Percentiles rank a stretch among this genome's conserved stretches.
phyloP scores from a whole-genome alignment of 2,113 vertebrate genomes.

The Gobius niger region DNA sequence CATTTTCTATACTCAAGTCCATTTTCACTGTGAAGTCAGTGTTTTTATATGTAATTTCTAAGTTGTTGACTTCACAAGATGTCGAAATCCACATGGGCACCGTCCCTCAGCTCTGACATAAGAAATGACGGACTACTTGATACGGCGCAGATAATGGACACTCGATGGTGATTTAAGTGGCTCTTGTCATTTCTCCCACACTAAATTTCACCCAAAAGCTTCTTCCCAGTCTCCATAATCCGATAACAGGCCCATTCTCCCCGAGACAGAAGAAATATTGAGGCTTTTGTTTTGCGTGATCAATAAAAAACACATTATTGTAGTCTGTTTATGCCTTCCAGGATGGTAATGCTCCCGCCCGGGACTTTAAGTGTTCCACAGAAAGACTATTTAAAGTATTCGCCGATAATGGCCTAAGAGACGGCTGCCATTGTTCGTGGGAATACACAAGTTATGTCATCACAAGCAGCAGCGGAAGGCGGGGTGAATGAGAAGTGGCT shows the following conservation, averaged over 20 bases:
- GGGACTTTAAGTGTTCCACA: conserved; percentile 13
- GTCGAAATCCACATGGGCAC: background rate
- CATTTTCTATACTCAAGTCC: no score
- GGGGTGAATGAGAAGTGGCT: background rate
- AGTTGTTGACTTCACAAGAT: no score
- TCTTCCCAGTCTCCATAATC: conserved; percentile 20
- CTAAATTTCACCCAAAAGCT: background rate
- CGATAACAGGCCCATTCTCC: conserved; percentile 7
- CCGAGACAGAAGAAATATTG: background rate
- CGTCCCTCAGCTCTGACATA: background rate
- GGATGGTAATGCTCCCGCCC: conserved; percentile 15
- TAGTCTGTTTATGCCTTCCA: conserved; percentile 14
- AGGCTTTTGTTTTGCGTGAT: conserved; percentile 15
- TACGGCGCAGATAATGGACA: background rate
- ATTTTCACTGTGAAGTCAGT: no score
- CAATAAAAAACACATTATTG: conserved; percentile 24
- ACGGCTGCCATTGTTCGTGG: background rate
- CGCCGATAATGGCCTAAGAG: background rate
- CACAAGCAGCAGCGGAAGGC: background rate
- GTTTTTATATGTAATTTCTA: no score
- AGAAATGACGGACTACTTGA: background rate
- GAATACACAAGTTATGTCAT: conserved; percentile 4
- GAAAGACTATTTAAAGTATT: conserved; percentile 10
- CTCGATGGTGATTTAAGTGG: background rate
- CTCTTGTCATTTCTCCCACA: background rate